Conservation (phyloP, 2,797 vertebrate species). For the Gouania willdenowi region DNA sequence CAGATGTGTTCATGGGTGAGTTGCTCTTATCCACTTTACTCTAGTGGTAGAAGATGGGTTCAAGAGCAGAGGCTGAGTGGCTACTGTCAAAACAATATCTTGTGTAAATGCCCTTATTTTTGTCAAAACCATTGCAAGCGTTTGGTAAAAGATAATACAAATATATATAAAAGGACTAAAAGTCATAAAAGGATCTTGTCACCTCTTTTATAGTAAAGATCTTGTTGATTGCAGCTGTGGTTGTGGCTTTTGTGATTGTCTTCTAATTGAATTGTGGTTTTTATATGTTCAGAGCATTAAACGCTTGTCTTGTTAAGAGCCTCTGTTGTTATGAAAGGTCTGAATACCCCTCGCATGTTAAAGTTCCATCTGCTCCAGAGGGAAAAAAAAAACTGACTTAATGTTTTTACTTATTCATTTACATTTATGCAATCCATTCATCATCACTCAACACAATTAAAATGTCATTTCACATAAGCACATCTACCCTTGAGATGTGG, state of each 20-base stretch:
- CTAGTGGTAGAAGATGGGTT: conserved; percentile 33
- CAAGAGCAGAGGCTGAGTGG: conserved; percentile 10
- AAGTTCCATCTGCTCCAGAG: conserved; percentile 16
- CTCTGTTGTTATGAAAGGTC: conserved; percentile 20
- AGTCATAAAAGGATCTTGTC: conserved; percentile 43
- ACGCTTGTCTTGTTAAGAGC: neutral
- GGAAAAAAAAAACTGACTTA: conserved; percentile 49
- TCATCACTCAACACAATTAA: conserved; percentile 52
- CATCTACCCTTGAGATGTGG: conserved; percentile 31
- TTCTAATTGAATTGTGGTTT: conserved; percentile 43
- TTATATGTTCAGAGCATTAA: conserved; percentile 20
- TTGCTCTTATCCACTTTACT: conserved; percentile 49
- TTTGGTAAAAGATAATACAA: conserved; percentile 46
- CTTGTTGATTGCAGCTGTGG: conserved; percentile 16
- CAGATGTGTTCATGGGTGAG: conserved; percentile 50
- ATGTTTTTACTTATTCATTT: conserved; percentile 56
- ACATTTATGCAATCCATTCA: conserved; percentile 48
- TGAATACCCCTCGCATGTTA: conserved; percentile 22
- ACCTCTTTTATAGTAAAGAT: conserved; percentile 35
- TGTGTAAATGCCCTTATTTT: too few species aligned
- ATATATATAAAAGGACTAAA: conserved; percentile 45
- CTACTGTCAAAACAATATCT: conserved; percentile 36
- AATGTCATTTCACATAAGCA: conserved; percentile 52
- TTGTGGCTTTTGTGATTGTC: conserved; percentile 15
- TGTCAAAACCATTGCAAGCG: conserved; percentile 34